phyloP scores from a whole-genome alignment of 1,140 invertebrate genomes.

The Hirudo medicinalis region DNA sequence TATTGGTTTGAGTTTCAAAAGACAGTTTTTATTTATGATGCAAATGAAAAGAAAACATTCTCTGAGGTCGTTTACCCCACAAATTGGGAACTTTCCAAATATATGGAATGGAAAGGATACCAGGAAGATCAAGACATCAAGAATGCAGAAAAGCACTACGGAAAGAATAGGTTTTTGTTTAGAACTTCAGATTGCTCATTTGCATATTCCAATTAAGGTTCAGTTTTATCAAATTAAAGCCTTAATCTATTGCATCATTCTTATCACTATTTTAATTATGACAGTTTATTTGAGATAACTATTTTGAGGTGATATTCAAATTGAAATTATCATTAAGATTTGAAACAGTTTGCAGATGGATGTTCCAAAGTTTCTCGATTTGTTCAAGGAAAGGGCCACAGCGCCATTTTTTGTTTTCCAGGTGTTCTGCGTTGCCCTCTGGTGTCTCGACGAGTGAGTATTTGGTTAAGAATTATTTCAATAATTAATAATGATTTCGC shows the following conservation, averaged over 20 bases:
- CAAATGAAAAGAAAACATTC: conserved; percentile 60
- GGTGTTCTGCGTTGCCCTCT: conserved; percentile 91
- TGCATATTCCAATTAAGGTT: too few species aligned
- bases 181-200: too few species aligned
- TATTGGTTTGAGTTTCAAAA: conserved; percentile 77
- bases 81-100: conserved; percentile 55
- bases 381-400: conserved; percentile 92
- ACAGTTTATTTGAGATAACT: not conserved
- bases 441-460: conserved; percentile 79
- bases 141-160: conserved; percentile 64
- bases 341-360: conserved; percentile 62
- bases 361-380: conserved; percentile 85
- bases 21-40: conserved; percentile 81
- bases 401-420: conserved; percentile 93
- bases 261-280: not conserved
- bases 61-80: conserved; percentile 67
- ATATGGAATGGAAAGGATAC: conserved; percentile 74
- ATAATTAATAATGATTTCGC: not conserved
- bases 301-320: not conserved
- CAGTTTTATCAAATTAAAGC: too few species aligned
- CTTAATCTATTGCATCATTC: not conserved
- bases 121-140: conserved; percentile 63
- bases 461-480: not conserved
- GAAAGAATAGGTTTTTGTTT: conserved; percentile 66
- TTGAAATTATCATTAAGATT: conserved; percentile 8